A percentile compares a stretch with the other conserved stretches of the same genome.
phyloP scores from a whole-genome alignment of 2,888 invertebrate genomes.

The Hipparchia sbordonii region DNA sequence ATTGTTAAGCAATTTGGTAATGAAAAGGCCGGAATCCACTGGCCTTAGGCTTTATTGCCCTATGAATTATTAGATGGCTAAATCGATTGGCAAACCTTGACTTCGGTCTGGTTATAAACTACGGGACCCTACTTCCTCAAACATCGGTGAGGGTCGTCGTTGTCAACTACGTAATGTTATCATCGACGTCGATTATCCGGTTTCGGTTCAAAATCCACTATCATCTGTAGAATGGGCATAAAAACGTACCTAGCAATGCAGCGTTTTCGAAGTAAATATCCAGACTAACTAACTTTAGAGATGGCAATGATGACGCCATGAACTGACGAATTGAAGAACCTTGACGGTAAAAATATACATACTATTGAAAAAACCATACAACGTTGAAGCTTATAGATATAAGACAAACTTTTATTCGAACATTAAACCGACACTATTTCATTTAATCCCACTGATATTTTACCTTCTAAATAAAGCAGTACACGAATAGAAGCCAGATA shows the following conservation, averaged over 20 bases:
- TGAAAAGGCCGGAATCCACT: conserved; percentile 58
- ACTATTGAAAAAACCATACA: conserved; percentile 28
- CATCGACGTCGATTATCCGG: conserved; percentile 16
- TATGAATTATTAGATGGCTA: conserved; percentile 73
- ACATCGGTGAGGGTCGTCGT: conserved; percentile 66
- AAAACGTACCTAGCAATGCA: not conserved
- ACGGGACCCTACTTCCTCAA: conserved; percentile 77
- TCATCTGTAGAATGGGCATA: not conserved
- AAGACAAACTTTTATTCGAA: conserved; percentile 21
- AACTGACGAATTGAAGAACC: conserved; percentile 32
- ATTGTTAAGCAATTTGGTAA: conserved; percentile 47
- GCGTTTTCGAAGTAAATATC: not conserved
- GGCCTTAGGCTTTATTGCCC: conserved; percentile 74
- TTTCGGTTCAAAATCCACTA: not conserved
- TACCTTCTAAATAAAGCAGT: not conserved
- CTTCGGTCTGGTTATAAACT: conserved; percentile 75
- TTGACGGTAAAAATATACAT: conserved; percentile 34
- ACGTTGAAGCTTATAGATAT: conserved; percentile 9
- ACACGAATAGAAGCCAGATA: not conserved
- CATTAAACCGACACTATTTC: not conserved
- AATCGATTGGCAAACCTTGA: conserved; percentile 79
- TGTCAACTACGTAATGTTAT: conserved; percentile 55
- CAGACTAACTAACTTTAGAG: conserved; percentile 22
- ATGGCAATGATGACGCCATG: conserved; percentile 30
- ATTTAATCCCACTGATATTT: not conserved